Percentiles rank a stretch among this genome's conserved stretches.
phyloP scores from a whole-genome alignment of 2,113 vertebrate genomes.

The Erpornis zantholeuca region DNA sequence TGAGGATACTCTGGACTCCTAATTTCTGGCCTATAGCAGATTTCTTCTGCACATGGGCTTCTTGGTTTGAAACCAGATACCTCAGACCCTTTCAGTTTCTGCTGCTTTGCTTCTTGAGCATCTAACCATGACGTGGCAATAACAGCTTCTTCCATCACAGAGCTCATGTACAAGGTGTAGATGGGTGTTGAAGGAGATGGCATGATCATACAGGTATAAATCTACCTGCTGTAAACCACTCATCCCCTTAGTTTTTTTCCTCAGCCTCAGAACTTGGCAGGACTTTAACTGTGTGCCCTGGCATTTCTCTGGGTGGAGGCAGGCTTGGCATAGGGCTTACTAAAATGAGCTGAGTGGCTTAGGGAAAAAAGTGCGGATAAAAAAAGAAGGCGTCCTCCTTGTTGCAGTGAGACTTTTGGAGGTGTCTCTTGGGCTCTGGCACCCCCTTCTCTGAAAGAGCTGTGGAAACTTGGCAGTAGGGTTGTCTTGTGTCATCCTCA shows the following conservation, averaged over 20 bases:
- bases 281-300: not conserved
- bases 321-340: not conserved
- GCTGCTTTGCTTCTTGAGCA: not conserved
- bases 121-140: not conserved
- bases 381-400: not conserved
- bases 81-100: not conserved
- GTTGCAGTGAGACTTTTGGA: not conserved
- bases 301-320: not conserved
- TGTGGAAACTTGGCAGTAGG: constrained; percentile 23
- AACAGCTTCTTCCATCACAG: not conserved
- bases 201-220: not conserved
- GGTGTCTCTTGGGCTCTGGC: not conserved
- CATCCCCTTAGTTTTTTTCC: not conserved
- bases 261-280: not conserved
- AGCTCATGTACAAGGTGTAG: not conserved
- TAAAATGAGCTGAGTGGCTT: not conserved
- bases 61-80: not conserved
- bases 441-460: not conserved
- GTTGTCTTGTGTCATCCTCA: constrained; percentile 13
- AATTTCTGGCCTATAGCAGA: not conserved
- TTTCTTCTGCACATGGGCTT: not conserved
- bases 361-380: not conserved
- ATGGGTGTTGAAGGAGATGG: not conserved
- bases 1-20: not conserved
- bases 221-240: not conserved